Evolutionary conservation across 2,888 invertebrate species (phyloP).

Genomic region (Drosophila merina): DNA sequence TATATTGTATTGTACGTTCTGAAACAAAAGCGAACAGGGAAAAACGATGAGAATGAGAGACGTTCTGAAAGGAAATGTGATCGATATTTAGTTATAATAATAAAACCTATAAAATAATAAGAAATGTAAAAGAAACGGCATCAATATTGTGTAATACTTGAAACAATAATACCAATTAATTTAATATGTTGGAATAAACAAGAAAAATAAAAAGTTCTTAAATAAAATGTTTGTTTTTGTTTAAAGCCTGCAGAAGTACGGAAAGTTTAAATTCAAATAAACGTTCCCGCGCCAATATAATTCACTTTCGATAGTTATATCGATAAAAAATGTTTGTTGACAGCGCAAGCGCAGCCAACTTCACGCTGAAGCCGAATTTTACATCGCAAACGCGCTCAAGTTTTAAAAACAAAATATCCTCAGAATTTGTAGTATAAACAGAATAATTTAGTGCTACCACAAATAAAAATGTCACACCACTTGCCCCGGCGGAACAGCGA

Average conservation of each 20-base stretch:
- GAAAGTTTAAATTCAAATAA: background rate
- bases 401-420: background rate
- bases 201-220: constrained; percentile 15
- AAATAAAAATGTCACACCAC: constrained; percentile 23
- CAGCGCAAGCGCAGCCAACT: constrained; percentile 20
- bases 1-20: constrained; percentile 15
- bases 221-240: background rate
- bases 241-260: too few relatives aligned
- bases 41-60: constrained; percentile 64
- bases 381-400: constrained; percentile 19
- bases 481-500: constrained; percentile 79
- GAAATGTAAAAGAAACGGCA: constrained; percentile 48
- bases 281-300: background rate
- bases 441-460: background rate
- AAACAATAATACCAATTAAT: constrained; percentile 65
- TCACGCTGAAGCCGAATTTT: constrained; percentile 14
- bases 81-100: constrained; percentile 79
- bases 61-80: constrained; percentile 81
- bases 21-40: constrained; percentile 46
- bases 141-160: constrained; percentile 63
- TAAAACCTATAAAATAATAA: constrained; percentile 57
- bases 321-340: background rate
- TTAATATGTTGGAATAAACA: constrained; percentile 42
- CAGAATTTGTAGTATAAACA: background rate
- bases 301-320: background rate